Conservation (phyloP, 2,113 vertebrate genomes). For the Scolopax mira region DNA sequence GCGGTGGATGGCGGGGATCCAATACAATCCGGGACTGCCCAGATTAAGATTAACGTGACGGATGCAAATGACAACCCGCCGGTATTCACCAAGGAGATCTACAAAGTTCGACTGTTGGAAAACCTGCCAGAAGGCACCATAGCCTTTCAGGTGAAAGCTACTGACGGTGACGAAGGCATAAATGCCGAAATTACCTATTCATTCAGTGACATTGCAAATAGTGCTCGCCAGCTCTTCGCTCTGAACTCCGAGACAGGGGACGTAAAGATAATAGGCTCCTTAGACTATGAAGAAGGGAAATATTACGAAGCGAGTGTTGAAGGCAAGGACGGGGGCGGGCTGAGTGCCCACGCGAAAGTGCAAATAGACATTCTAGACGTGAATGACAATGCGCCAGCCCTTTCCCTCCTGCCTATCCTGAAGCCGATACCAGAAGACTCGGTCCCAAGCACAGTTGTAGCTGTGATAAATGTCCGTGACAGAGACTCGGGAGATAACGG, state of each 20-base stretch:
- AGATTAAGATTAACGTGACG: conserved; percentile 72
- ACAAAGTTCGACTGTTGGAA: conserved; percentile 69
- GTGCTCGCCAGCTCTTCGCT: conserved; percentile 31
- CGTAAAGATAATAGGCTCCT: conserved; percentile 56
- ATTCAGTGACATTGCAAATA: conserved; percentile 28
- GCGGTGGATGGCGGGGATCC: conserved; percentile 79
- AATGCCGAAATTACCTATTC: conserved; percentile 75
- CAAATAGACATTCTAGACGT: conserved; percentile 76
- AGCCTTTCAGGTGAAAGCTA: conserved; percentile 73
- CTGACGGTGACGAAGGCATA: conserved; percentile 74
- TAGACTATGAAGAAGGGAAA: conserved; percentile 82
- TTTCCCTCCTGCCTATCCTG: conserved; percentile 43
- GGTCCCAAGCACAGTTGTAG: conserved; percentile 58
- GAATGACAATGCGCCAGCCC: conserved; percentile 73
- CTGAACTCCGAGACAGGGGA: conserved; percentile 74
- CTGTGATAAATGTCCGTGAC: conserved; percentile 75
- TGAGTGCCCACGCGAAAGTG: conserved; percentile 76
- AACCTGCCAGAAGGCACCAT: conserved; percentile 64
- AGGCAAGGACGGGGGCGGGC: conserved; percentile 77
- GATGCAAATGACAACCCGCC: conserved; percentile 82
- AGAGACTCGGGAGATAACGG: conserved; percentile 71
- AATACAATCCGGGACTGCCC: conserved; percentile 63
- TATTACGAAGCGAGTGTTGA: conserved; percentile 74
- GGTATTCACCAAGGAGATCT: conserved; percentile 69
- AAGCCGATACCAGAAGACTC: conserved; percentile 61